A percentile compares a stretch with the other conserved stretches of the same genome.
phyloP scores from a whole-genome alignment of 64 coral and sea anemone species.

The Dendrophyllia cribrosa region DNA sequence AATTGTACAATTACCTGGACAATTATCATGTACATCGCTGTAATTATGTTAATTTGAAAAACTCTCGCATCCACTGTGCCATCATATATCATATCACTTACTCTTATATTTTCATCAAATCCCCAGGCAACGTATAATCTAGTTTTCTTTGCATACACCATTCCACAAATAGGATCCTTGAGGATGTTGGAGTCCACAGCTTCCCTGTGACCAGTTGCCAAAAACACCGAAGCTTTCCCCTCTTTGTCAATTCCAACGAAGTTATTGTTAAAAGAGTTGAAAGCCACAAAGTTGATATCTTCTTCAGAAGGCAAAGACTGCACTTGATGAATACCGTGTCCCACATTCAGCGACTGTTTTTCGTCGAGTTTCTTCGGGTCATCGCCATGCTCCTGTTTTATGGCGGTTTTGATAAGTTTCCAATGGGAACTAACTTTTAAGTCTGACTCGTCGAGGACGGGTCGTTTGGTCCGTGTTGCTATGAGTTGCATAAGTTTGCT shows the following conservation, averaged over 20 bases:
- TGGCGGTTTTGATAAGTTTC: constrained; percentile 79
- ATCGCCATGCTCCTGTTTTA: constrained; percentile 53
- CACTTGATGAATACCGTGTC: constrained; percentile 78
- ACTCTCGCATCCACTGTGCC: no score
- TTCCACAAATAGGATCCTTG: constrained; percentile 69
- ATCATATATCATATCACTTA: constrained; percentile 4
- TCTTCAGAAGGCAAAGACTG: constrained; percentile 57
- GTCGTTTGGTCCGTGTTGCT: constrained; percentile 73
- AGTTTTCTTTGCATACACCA: constrained; percentile 74
- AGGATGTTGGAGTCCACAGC: constrained; percentile 33
- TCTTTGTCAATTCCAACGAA: constrained; percentile 71
- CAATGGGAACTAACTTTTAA: constrained; percentile 91
- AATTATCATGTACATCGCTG: background rate
- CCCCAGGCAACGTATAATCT: constrained; percentile 91
- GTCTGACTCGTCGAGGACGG: constrained; percentile 50
- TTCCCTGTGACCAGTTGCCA: constrained; percentile 66
- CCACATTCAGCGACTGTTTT: constrained; percentile 62
- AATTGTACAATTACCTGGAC: no score
- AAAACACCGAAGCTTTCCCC: constrained; percentile 67
- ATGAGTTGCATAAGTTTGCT: constrained; percentile 91
- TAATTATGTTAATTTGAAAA: background rate
- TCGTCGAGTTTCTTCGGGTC: constrained; percentile 81
- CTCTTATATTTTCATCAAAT: constrained; percentile 75
- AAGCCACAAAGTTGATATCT: constrained; percentile 59
- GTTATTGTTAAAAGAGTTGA: constrained; percentile 53